A percentile compares a stretch with the other conserved stretches of the same genome.
phyloP scores from a whole-genome alignment of 2,113 vertebrate genomes.

The Protomyctophum bolini region DNA sequence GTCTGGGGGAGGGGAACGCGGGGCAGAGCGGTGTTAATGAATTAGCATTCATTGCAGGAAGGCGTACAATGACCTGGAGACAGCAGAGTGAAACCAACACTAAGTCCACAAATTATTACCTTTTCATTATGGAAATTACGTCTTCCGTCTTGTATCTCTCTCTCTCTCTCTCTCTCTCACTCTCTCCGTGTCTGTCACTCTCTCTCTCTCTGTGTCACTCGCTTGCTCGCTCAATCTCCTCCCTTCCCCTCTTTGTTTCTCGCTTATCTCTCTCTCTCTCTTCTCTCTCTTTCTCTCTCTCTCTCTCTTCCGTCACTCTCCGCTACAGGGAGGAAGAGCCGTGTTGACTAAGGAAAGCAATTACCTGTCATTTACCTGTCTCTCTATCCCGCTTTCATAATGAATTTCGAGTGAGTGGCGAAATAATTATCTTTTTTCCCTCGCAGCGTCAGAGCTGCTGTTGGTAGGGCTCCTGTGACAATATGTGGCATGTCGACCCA shows the following conservation, averaged over 20 bases:
- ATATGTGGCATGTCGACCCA: slow-evolving; percentile 54
- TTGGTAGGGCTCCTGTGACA: slow-evolving; percentile 63
- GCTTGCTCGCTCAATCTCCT: neutral
- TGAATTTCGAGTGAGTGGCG: slow-evolving; percentile 74
- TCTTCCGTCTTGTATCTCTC: slow-evolving; percentile 48
- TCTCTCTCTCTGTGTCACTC: neutral
- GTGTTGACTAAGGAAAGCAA: slow-evolving; percentile 75
- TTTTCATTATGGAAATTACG: slow-evolving; percentile 78
- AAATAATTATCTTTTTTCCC: slow-evolving; percentile 73
- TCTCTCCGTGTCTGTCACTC: neutral
- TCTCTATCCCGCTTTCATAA: slow-evolving; percentile 66
- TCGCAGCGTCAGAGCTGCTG: slow-evolving; percentile 62
- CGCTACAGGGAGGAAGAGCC: slow-evolving; percentile 57
- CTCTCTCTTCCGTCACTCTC: slow-evolving; percentile 43
- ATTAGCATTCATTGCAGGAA: slow-evolving; percentile 67
- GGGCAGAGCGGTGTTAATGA: slow-evolving; percentile 55
- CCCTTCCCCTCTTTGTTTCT: neutral
- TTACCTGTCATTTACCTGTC: slow-evolving; percentile 78
- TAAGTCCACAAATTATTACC: slow-evolving; percentile 76
- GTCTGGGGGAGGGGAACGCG: slow-evolving; percentile 54
- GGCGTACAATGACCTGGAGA: slow-evolving; percentile 69
- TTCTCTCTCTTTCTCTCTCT: slow-evolving; percentile 40
- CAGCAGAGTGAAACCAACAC: slow-evolving; percentile 68
- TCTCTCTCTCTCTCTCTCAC: neutral
- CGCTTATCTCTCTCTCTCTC: slow-evolving; percentile 42